These are phyloP conservation scores for Cavia porcellus DNA, from an alignment of 2,113 vertebrate species.

Conservation along the genomic window DNA sequence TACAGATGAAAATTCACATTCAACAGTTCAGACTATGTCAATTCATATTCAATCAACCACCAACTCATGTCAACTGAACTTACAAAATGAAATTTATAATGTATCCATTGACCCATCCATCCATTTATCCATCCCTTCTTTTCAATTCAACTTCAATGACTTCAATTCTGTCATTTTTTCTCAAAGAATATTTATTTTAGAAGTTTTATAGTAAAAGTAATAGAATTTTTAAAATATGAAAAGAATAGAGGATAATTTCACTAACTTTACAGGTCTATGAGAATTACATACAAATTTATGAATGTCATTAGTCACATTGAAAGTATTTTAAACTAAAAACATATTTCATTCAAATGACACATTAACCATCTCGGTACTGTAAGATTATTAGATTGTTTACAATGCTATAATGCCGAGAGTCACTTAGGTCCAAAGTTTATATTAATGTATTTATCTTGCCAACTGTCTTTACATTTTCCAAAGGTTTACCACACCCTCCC, in stretches of 20 bases:
- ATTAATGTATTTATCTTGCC: neutral
- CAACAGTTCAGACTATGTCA: neutral
- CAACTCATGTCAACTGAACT: neutral
- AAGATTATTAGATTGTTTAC: neutral
- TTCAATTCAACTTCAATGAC: neutral
- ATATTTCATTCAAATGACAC: neutral
- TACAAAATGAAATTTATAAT: neutral
- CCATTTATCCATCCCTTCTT: neutral
- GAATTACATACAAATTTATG: neutral
- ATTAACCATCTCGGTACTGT: neutral
- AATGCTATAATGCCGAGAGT: neutral
- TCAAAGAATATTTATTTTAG: neutral
- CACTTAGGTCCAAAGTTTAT: neutral
- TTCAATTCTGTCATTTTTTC: neutral
- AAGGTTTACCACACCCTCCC: neutral
- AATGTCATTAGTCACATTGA: neutral
- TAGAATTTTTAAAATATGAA: neutral
- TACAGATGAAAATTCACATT: neutral
- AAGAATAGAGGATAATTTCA: neutral
- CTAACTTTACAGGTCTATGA: neutral
- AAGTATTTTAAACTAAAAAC: slow-evolving; percentile 46
- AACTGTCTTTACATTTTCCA: neutral
- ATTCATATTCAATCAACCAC: neutral
- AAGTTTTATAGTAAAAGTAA: neutral
- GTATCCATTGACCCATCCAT: neutral